A percentile compares a stretch with the other conserved stretches of the same genome.
Evolutionary conservation across 2,797 vertebrate genomes (phyloP).

Genomic region (Rallus crepitans): DNA sequence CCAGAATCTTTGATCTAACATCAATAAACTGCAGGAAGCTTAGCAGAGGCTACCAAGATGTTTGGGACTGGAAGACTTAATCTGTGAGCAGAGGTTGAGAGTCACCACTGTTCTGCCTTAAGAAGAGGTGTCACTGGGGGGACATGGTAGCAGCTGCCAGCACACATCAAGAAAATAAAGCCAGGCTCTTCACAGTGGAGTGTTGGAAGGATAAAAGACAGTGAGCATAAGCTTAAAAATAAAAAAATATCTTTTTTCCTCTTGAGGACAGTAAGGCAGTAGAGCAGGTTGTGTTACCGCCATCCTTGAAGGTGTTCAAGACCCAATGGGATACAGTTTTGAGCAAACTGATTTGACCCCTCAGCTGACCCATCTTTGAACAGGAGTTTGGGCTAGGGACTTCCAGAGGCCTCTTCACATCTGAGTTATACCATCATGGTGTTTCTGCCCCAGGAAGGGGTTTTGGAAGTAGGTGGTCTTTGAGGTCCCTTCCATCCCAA

Average conservation of each 20-base stretch:
- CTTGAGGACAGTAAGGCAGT: background rate
- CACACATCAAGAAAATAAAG: background rate
- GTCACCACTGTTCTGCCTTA: background rate
- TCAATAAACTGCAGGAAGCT: background rate
- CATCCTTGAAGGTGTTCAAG: background rate
- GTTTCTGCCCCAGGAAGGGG: no score
- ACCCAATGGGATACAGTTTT: rapidly evolving
- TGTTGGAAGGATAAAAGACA: background rate
- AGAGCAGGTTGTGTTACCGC: background rate
- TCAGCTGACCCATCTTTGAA: background rate
- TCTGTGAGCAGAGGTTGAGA: background rate
- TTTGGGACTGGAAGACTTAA: background rate
- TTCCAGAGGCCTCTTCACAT: background rate
- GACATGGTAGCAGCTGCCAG: background rate
- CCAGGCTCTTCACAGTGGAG: rapidly evolving
- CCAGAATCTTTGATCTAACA: background rate
- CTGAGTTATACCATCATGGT: background rate
- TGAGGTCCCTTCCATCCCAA: no score
- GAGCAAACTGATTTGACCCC: background rate
- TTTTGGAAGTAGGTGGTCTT: no score
- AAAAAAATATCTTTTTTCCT: background rate
- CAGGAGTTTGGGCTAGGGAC: background rate
- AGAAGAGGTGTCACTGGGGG: rapidly evolving
- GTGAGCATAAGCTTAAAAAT: rapidly evolving
- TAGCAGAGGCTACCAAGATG: background rate